Conservation (phyloP, 2,113 vertebrate genomes). For the Solea solea region DNA sequence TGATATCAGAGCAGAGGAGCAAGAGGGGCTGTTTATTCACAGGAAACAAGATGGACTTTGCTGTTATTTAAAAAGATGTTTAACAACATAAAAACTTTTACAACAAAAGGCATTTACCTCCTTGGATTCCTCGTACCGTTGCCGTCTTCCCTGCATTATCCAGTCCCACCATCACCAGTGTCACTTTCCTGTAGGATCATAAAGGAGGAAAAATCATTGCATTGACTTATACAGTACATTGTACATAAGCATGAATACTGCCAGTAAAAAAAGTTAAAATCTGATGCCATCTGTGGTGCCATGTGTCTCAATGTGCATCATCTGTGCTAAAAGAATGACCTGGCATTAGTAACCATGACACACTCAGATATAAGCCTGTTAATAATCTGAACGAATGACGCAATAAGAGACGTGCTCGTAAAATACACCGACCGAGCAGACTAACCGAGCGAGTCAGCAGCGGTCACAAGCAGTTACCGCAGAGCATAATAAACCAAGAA, state of each 20-base stretch:
- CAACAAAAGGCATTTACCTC: constrained; percentile 82
- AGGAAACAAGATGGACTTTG: not conserved
- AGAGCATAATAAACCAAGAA: not conserved
- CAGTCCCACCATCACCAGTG: constrained; percentile 95
- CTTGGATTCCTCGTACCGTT: constrained; percentile 91
- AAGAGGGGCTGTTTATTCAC: not conserved
- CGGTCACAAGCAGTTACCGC: not conserved
- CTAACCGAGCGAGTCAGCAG: constrained; percentile 31
- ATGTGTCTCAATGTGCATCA: not conserved
- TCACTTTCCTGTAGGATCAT: constrained; percentile 88
- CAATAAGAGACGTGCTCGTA: constrained; percentile 14
- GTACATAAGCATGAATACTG: not conserved
- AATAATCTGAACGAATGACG: constrained; percentile 35
- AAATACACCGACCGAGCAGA: not conserved
- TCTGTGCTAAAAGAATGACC: not conserved
- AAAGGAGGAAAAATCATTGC: not conserved
- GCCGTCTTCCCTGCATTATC: constrained; percentile 98
- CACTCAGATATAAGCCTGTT: constrained; percentile 40
- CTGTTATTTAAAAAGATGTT: not conserved
- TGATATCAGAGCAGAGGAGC: not conserved
- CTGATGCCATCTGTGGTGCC: not conserved
- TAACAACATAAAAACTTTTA: not conserved
- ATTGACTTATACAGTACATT: not conserved
- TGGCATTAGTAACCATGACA: constrained; percentile 46
- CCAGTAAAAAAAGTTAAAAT: not conserved